Base-by-base conservation (phyloP, 1,140 invertebrate species). In the Danaus melanippus region DNA sequence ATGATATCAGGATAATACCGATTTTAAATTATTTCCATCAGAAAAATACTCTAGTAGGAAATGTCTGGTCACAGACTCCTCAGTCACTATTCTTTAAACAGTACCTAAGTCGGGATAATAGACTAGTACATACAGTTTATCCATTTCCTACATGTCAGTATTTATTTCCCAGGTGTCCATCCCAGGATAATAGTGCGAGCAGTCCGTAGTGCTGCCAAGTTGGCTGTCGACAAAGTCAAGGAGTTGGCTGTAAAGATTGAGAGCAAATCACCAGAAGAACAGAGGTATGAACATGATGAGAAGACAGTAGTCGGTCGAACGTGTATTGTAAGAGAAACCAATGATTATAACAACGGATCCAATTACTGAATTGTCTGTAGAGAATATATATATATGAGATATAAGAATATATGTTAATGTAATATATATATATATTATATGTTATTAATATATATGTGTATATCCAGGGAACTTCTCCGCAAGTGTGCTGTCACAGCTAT, bases 401-500 rank as follows among this genome's bases (percentile, higher is more conserved):
- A 11, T 8, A 52, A 39, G 10, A 32, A 21, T 1, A 3, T 15
- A 12, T 17, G 10, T 7, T 44, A 12, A 43, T 9, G 2, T 0
- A 56, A 50, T 44, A 44, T 43, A 1, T 10, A 12, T 12, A 48
- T 8, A n/a, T n/a, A 17, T 58, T 42, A 11, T 53, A 47, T 56
- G 11, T 52, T 46, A 45, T 21, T 10, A 43, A 52, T 40, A 0
- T 10, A 11, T 10, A 11, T 40, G n/a, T 41, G 49, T 58, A 10
- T 53, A 56, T 56, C 0, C 56, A 90, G 94, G 43, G 88, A 91
- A 11, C 88, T 99, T 46, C 88, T 99, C 12, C 92, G 95, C 75
- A 97, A 98, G 86, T 99, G 98, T 87, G 98, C 98, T 0, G 91
- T 93, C 1, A 99, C 98, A 0, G 96, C 98, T 1, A 92, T 99